Base-by-base conservation (phyloP, 1,140 invertebrate genomes). In the Cheumatopsyche charites region DNA sequence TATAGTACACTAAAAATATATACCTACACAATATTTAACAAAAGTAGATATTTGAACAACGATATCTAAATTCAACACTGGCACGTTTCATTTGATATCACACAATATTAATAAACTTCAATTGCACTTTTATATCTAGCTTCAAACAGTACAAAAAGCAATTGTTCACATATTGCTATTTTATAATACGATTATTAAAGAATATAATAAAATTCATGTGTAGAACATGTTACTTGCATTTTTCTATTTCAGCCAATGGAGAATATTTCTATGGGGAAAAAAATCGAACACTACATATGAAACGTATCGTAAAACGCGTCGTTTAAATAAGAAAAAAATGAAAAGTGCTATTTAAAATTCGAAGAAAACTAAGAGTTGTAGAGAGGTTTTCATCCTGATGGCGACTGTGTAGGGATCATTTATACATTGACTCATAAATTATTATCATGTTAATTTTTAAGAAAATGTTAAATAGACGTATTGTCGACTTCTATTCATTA, bases 81-180 rank as follows among this genome's bases (percentile, higher is more conserved):
- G 49, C 49, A 55, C 49, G 49, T 21, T 55, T 55, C 49, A 58
- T 19, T 58, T 58, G 25, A 58, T 58, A 58, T 25, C 12, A 25
- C 23, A 55, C 17, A 21, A 58, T 58, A 58, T 58, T 21, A 26
- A 58, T 12, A 58, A 23, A 12, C 23, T 25, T 23, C 19, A 19
- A 25, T 5, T 25, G 21, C 55, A 25, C 23, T 58, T 58, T 25
- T 58, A 58, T 23, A 47, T 58, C 9, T 21, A 58, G 55, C 55
- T 58, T 58, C 0, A 58, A 58, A 23, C 55, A 58, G 25, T 7
- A 58, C 12, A 58, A 36, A 58, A 58, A 19, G 55, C 17, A 21
- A 58, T 58, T 52, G 19, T 52, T 52, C 19, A 52, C 55, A 25
- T 19, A 58, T 58, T 58, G 55, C 55, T 58, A 19, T 19, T 58